Conservation (phyloP, 2,797 vertebrate genomes). For the Dallia pectoralis region DNA sequence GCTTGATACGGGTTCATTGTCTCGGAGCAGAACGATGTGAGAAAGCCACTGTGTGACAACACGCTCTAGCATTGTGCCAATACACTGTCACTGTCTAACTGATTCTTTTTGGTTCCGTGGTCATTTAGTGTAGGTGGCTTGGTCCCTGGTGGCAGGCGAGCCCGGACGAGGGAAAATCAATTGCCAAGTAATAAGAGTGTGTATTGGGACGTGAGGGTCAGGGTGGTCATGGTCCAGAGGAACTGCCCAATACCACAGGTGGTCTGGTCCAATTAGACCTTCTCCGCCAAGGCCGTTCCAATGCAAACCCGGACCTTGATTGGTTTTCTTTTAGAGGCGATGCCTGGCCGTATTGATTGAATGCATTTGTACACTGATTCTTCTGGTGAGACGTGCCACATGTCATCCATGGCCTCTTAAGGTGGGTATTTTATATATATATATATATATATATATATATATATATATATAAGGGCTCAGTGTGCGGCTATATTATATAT, state of each 20-base stretch:
- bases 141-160: constrained; percentile 16
- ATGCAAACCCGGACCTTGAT: background rate
- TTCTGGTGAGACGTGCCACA: background rate
- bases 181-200: constrained; percentile 16
- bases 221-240: background rate
- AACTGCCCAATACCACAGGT: background rate
- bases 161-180: constrained; percentile 17
- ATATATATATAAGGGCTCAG: too few species aligned
- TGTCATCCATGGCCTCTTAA: background rate
- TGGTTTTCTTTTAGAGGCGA: background rate
- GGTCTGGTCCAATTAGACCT: background rate
- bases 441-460: too few species aligned
- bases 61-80: background rate
- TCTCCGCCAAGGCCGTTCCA: constrained; percentile 2
- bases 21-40: background rate
- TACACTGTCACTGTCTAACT: constrained; percentile 15
- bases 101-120: background rate
- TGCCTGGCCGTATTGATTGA: background rate
- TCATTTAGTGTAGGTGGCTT: constrained; percentile 5
- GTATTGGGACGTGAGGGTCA: constrained; percentile 4
- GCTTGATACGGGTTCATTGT: background rate
- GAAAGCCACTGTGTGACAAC: background rate
- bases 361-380: background rate
- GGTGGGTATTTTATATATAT: background rate
- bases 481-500: too few species aligned